Evolutionary conservation across 2,888 invertebrate species (phyloP).

Genomic region (Meloe dianella): DNA sequence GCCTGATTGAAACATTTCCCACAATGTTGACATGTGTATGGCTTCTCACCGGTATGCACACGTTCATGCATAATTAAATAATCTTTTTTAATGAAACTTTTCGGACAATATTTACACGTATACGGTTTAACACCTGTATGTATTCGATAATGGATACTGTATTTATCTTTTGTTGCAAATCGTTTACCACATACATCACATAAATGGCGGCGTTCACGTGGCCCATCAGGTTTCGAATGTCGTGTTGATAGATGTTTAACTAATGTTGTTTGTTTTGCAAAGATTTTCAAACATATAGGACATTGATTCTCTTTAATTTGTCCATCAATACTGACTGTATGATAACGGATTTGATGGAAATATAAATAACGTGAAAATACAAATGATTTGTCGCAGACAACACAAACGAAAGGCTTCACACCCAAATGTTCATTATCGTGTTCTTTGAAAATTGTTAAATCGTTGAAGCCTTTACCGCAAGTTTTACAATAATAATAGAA

Average conservation of each 20-base stretch:
- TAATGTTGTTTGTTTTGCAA: constrained; percentile 52
- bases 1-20: constrained; percentile 53
- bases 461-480: constrained; percentile 62
- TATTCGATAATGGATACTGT: constrained; percentile 47
- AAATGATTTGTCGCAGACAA: constrained; percentile 59
- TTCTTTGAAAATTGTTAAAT: constrained; percentile 57
- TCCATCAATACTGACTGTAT: constrained; percentile 55
- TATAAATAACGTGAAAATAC: constrained; percentile 50
- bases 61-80: constrained; percentile 53
- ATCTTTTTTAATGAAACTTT: constrained; percentile 51
- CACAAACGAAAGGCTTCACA: constrained; percentile 58
- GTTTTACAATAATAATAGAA: constrained; percentile 60
- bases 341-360: constrained; percentile 51
- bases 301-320: constrained; percentile 58
- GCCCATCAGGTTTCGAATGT: constrained; percentile 35
- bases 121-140: constrained; percentile 52
- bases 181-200: constrained; percentile 52
- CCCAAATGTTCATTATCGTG: constrained; percentile 59
- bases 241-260: constrained; percentile 60
- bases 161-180: constrained; percentile 46
- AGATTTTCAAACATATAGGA: constrained; percentile 51
- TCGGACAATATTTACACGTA: constrained; percentile 48
- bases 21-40: constrained; percentile 54
- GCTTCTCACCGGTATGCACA: constrained; percentile 55
- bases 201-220: constrained; percentile 43